Conservation (phyloP, 1,140 invertebrate species). For the Tetragnatha versicolor region DNA sequence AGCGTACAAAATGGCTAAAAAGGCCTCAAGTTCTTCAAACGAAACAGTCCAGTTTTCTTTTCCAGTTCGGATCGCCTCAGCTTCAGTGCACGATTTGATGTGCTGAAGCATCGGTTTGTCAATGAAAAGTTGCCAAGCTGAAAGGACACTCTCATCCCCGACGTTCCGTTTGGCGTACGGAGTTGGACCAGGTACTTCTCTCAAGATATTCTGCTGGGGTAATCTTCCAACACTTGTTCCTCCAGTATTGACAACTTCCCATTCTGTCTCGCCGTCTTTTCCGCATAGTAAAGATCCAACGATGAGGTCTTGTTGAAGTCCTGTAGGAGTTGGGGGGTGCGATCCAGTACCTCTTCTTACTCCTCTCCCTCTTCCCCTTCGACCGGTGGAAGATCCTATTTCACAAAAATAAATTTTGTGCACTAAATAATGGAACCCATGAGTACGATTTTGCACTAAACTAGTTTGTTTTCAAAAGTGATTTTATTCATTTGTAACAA, state of each 20-base stretch:
- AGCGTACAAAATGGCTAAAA: not conserved
- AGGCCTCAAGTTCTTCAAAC: not conserved
- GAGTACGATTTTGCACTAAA: too few relatives aligned
- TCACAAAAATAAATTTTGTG: too few relatives aligned
- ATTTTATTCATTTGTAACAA: too few relatives aligned
- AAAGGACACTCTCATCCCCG: not conserved
- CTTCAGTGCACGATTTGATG: not conserved
- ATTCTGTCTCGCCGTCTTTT: slow-evolving; percentile 1
- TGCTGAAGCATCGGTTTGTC: not conserved
- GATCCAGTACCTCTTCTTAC: too few relatives aligned
- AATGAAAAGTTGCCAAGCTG: not conserved
- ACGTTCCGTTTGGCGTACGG: not conserved
- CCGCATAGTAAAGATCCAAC: too few relatives aligned
- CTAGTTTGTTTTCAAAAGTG: too few relatives aligned
- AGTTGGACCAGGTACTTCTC: not conserved
- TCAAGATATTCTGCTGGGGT: not conserved
- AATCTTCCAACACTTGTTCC: not conserved
- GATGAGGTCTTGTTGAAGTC: too few relatives aligned
- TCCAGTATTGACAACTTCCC: not conserved
- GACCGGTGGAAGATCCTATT: too few relatives aligned
- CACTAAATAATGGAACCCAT: too few relatives aligned
- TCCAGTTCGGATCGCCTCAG: too few relatives aligned
- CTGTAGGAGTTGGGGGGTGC: too few relatives aligned
- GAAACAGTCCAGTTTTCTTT: not conserved
- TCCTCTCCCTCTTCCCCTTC: too few relatives aligned